Percentiles rank a stretch among this genome's conserved stretches.
Conservation (phyloP, 2,888 invertebrate species). For the Apamea crenata region DNA sequence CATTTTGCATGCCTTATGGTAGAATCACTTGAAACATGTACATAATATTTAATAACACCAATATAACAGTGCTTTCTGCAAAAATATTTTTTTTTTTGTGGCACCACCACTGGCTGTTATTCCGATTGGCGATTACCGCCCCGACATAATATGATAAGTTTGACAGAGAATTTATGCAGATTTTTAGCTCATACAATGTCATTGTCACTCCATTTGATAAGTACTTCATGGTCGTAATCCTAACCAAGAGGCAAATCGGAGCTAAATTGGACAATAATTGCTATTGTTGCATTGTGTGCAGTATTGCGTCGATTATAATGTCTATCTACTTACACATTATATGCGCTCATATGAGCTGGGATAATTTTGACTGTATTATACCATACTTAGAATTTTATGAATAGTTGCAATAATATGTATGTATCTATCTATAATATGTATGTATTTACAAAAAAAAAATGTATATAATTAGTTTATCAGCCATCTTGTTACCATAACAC, state of each 20-base stretch:
- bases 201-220: background rate
- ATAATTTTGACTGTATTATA: background rate
- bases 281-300: conserved; percentile 46
- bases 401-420: no score
- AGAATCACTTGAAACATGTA: no score
- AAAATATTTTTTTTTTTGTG: no score
- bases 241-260: conserved; percentile 22
- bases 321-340: conserved; percentile 7
- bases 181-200: conserved; percentile 11
- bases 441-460: no score
- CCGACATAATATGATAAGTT: background rate
- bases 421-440: no score
- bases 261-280: conserved; percentile 38
- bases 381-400: background rate
- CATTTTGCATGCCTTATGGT: no score
- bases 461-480: no score
- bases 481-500: no score
- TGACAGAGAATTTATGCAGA: conserved; percentile 6
- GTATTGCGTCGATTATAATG: conserved; percentile 19
- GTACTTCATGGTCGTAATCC: conserved; percentile 21
- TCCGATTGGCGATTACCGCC: background rate
- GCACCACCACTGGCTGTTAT: background rate
- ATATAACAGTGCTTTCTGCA: no score
- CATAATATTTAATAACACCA: no score
- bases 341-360: background rate